These are phyloP conservation scores for Erannis defoliaria DNA, from an alignment of 2,888 invertebrate species.

Conservation along the genomic window DNA sequence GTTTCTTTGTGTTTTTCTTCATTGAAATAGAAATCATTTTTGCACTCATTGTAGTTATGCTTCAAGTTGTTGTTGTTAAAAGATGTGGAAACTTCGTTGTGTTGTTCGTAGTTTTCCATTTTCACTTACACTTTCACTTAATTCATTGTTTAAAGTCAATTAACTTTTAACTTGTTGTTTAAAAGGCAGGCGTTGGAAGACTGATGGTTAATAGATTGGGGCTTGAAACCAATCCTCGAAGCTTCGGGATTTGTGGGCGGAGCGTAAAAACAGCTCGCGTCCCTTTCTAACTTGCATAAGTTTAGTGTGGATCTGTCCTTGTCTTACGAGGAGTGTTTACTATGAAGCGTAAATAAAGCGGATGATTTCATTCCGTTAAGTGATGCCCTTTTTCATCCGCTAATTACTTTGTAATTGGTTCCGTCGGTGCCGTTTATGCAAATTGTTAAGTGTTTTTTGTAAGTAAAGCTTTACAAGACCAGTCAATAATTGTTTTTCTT, in stretches of 20 bases:
- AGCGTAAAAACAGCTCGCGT: conserved; percentile 55
- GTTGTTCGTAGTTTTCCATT: conserved; percentile 77
- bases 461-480: too few species aligned
- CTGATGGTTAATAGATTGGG: conserved; percentile 76
- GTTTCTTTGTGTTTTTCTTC: conserved; percentile 58
- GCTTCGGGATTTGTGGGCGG: conserved; percentile 68
- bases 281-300: conserved; percentile 48
- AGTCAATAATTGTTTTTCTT: too few species aligned
- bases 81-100: conserved; percentile 74
- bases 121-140: conserved; percentile 52
- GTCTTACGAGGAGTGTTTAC: conserved; percentile 66
- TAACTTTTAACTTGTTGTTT: conserved; percentile 72
- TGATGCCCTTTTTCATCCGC: conserved; percentile 63
- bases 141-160: conserved; percentile 66
- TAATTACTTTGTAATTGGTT: conserved; percentile 67
- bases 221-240: conserved; percentile 74
- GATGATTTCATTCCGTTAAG: conserved; percentile 76
- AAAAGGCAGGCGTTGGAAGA: conserved; percentile 73
- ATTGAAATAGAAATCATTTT: conserved; percentile 64
- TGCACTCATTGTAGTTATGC: conserved; percentile 69
- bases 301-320: conserved; percentile 48
- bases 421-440: conserved; percentile 29
- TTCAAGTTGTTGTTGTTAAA: conserved; percentile 71
- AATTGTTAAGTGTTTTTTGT: neutral
- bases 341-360: conserved; percentile 74